Conservation (phyloP, 2,797 vertebrate species). For the Mus minutoides region DNA sequence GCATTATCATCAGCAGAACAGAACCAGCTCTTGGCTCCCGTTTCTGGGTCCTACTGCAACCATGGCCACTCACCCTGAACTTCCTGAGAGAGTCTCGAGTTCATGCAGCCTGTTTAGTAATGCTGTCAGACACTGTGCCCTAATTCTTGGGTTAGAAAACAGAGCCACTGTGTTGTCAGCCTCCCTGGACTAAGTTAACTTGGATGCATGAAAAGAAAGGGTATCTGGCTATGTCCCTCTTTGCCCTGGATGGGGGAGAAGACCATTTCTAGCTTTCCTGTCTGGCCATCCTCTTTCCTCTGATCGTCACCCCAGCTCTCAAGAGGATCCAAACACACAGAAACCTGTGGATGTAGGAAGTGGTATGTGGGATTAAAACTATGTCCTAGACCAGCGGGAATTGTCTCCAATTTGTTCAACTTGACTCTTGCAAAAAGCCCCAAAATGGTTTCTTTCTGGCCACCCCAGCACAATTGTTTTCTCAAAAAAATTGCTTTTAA, state of each 20-base stretch:
- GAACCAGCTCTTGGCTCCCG: not conserved
- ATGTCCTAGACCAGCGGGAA: not conserved
- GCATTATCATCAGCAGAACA: not conserved
- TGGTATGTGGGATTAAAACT: conserved; percentile 25
- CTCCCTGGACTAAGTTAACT: not conserved
- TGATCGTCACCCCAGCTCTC: not conserved
- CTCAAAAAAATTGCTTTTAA: conserved; percentile 23
- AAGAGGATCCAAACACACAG: not conserved
- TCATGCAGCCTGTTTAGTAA: not conserved
- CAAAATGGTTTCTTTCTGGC: conserved; percentile 20
- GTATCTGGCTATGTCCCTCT: not conserved
- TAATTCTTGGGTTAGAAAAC: conserved; percentile 61
- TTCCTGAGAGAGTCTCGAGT: not conserved
- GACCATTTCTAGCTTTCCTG: not conserved
- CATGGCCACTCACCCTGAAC: not conserved
- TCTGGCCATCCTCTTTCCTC: not conserved
- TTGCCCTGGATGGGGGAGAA: not conserved
- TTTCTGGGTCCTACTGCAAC: not conserved
- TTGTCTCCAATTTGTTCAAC: conserved; percentile 38
- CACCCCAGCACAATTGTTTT: not conserved
- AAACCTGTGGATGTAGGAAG: conserved; percentile 40
- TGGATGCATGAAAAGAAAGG: not conserved
- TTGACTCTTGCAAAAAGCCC: conserved; percentile 4
- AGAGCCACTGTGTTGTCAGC: not conserved
- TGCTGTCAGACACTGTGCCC: not conserved